Conservation (phyloP, 2,797 vertebrate genomes). For the Lacerta agilis region DNA sequence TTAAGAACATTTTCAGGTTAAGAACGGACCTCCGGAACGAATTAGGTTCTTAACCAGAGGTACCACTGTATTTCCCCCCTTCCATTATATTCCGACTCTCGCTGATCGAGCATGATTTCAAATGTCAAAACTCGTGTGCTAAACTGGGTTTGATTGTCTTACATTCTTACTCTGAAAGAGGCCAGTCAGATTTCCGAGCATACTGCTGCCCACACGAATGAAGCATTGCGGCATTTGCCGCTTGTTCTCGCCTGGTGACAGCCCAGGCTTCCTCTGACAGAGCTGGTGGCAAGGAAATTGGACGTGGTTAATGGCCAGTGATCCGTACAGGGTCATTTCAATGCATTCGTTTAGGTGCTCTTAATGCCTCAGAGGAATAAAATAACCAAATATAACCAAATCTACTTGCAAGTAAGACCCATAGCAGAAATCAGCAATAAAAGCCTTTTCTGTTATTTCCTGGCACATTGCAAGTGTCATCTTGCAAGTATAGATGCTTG, state of each 20-base stretch:
- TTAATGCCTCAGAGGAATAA: conserved; percentile 19
- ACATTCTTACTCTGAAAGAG: conserved; percentile 73
- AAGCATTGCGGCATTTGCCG: conserved; percentile 68
- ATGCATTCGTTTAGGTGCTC: neutral
- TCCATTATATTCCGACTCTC: conserved; percentile 72
- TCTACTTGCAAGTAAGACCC: neutral
- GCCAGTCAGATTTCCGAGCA: conserved; percentile 68
- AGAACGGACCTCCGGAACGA: too few species aligned
- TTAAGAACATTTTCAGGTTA: too few species aligned
- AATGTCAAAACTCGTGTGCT: conserved; percentile 81
- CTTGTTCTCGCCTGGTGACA: conserved; percentile 70
- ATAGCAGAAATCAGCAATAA: neutral
- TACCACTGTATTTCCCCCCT: neutral
- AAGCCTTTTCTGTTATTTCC: neutral
- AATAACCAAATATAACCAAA: neutral
- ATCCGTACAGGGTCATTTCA: neutral
- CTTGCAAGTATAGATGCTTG: neutral
- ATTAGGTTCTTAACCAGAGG: conserved; percentile 40
- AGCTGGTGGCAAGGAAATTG: conserved; percentile 36
- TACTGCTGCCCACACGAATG: conserved; percentile 69
- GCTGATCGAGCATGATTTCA: conserved; percentile 83
- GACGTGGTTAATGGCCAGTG: neutral
- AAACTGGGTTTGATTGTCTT: conserved; percentile 78
- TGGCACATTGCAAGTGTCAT: neutral
- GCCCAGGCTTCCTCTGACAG: conserved; percentile 60